Evolutionary conservation across 1,140 invertebrate species (phyloP).

Genomic region (Leptinotarsa defecta): DNA sequence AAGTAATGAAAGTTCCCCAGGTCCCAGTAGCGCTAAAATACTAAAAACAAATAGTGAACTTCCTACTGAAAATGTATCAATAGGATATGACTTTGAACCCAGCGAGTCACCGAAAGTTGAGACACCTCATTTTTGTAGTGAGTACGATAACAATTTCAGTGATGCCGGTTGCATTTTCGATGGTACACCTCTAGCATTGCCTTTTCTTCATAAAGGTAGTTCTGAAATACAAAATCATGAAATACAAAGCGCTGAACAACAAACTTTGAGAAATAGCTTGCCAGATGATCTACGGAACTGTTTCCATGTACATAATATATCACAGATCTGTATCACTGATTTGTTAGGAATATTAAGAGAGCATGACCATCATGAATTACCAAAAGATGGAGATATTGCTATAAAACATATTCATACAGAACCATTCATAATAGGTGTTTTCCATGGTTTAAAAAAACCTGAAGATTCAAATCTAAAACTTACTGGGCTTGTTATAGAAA

Average conservation of each 20-base stretch:
- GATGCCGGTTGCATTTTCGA: neutral
- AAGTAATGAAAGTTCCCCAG: slow-evolving; percentile 3
- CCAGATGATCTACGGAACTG: neutral
- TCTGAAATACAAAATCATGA: neutral
- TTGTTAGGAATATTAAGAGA: slow-evolving; percentile 7
- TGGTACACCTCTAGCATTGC: neutral
- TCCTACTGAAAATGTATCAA: neutral
- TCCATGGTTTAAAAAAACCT: slow-evolving; percentile 5
- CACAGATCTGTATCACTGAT: slow-evolving; percentile 10
- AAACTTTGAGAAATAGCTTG: neutral
- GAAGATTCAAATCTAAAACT: slow-evolving; percentile 2
- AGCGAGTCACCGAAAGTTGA: neutral
- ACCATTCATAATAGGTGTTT: neutral
- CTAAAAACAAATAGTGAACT: neutral
- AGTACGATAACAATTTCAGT: slow-evolving; percentile 4
- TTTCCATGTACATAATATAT: slow-evolving; percentile 1
- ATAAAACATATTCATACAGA: slow-evolving; percentile 14
- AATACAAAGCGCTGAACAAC: too few species aligned
- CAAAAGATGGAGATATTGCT: slow-evolving; percentile 10
- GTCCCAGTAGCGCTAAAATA: slow-evolving; percentile 3
- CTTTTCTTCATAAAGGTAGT: neutral
- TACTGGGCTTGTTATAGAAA: neutral
- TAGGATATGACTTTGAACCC: neutral
- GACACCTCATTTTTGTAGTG: too few species aligned
- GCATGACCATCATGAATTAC: slow-evolving; percentile 6